Percentiles rank a stretch among this genome's conserved stretches.
Conservation (phyloP, 2,888 invertebrate genomes). For the Willowsia nigromaculata region DNA sequence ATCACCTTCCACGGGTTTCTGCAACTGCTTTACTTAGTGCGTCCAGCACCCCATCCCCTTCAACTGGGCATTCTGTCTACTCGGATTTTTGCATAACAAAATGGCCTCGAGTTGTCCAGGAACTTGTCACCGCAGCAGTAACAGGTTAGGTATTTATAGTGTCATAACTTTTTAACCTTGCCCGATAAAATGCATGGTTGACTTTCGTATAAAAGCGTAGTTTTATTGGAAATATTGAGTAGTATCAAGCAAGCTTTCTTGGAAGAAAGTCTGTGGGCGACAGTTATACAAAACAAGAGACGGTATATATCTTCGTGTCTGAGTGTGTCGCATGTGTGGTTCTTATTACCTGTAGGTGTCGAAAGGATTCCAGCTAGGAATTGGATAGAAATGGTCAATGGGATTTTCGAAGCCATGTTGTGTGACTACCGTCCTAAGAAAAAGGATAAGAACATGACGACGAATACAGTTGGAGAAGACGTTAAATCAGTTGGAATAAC, state of each 20-base stretch:
- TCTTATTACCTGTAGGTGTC: constrained; percentile 59
- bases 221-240: too few species aligned
- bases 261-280: neutral
- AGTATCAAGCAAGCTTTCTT: too few species aligned
- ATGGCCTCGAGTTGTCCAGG: constrained; percentile 77
- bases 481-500: constrained; percentile 23
- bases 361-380: constrained; percentile 77
- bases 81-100: constrained; percentile 76
- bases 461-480: neutral
- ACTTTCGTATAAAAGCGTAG: too few species aligned
- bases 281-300: neutral
- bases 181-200: too few species aligned
- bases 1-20: constrained; percentile 56
- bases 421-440: constrained; percentile 53
- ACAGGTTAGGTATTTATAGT: constrained; percentile 63
- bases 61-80: constrained; percentile 55
- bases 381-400: constrained; percentile 77
- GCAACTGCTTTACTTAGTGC: constrained; percentile 24
- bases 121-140: constrained; percentile 75
- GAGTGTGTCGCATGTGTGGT: neutral
- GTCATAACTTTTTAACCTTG: neutral
- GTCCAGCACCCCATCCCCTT: neutral
- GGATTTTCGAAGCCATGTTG: constrained; percentile 76
- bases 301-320: neutral
- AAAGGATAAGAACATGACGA: constrained; percentile 7